phyloP scores from a whole-genome alignment of 64 coral and sea anemone species.

The Platygyra sinensis region DNA sequence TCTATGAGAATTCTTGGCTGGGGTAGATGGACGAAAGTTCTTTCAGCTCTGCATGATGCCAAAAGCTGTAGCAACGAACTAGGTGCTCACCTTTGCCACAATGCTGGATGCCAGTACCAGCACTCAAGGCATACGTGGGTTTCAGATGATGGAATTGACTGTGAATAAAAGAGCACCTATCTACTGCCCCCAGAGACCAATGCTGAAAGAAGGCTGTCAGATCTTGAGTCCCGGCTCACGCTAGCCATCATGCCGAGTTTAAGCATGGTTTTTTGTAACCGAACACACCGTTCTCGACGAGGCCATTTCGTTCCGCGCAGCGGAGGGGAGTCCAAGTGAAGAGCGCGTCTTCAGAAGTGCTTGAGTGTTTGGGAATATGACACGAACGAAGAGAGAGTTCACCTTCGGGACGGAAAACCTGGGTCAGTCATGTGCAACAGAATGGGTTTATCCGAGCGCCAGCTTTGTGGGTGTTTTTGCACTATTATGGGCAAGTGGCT shows the following conservation, averaged over 20 bases:
- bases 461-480: not conserved
- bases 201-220: too few relatives aligned
- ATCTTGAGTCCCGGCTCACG: too few relatives aligned
- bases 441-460: not conserved
- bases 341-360: not conserved
- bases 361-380: not conserved
- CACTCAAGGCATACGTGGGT: not conserved
- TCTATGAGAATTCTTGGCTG: not conserved
- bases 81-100: not conserved
- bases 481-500: not conserved
- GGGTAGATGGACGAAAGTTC: not conserved
- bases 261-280: slow-evolving; percentile 6
- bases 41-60: not conserved
- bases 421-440: not conserved
- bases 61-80: not conserved
- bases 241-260: too few relatives aligned
- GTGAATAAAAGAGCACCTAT: not conserved
- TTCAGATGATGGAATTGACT: not conserved
- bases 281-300: slow-evolving; percentile 7
- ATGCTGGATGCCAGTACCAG: not conserved
- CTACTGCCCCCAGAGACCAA: not conserved
- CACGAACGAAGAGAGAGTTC: not conserved
- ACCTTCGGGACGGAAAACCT: slow-evolving; percentile 6
- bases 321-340: not conserved
- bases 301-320: not conserved